Percentiles rank a stretch among this genome's conserved stretches.
Conservation (phyloP, 2,888 invertebrate genomes). For the Mayetiola destructor region DNA sequence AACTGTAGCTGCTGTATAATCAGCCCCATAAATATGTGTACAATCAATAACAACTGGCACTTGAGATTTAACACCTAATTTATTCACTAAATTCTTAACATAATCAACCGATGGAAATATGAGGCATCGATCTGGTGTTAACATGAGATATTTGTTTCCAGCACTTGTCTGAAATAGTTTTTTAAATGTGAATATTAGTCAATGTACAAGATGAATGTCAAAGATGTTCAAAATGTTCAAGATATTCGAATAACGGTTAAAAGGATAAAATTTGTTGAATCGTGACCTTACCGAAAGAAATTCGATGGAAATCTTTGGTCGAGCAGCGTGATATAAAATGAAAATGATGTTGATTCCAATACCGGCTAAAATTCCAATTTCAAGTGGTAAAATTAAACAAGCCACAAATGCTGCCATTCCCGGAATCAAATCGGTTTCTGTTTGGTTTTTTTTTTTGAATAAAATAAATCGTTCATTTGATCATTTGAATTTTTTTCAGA, state of each 20-base stretch:
- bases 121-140: slow-evolving; percentile 75
- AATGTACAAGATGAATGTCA: background rate
- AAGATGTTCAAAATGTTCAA: background rate
- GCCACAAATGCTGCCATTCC: slow-evolving; percentile 72
- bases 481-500: background rate
- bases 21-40: slow-evolving; percentile 75
- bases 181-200: no score
- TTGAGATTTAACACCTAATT: slow-evolving; percentile 54
- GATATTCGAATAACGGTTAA: background rate
- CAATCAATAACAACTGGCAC: slow-evolving; percentile 75
- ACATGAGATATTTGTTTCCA: slow-evolving; percentile 62
- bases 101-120: slow-evolving; percentile 86
- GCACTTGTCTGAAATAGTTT: slow-evolving; percentile 41
- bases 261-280: background rate
- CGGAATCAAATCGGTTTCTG: slow-evolving; percentile 77
- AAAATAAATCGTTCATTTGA: background rate
- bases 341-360: slow-evolving; percentile 70
- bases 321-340: slow-evolving; percentile 74
- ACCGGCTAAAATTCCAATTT: slow-evolving; percentile 76
- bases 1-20: slow-evolving; percentile 74
- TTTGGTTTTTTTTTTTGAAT: background rate
- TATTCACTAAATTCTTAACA: slow-evolving; percentile 70
- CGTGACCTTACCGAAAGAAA: slow-evolving; percentile 47
- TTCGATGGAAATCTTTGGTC: slow-evolving; percentile 71
- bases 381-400: slow-evolving; percentile 67